phyloP scores from a whole-genome alignment of 2,797 vertebrate species.

The Rhodeus uyekii region DNA sequence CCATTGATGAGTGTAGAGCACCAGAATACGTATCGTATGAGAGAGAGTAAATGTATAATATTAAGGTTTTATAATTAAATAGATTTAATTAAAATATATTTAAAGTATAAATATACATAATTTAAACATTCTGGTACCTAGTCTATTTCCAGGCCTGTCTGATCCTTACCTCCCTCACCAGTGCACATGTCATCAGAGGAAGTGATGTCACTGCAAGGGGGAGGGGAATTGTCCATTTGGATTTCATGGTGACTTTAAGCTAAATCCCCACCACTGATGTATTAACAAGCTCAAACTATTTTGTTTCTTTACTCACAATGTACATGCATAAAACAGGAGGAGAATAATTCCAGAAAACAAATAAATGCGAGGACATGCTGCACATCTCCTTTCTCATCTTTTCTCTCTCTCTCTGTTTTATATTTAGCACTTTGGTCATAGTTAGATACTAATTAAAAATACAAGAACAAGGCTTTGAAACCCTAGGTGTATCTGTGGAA shows the following conservation, averaged over 20 bases:
- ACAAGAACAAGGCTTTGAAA: slow-evolving; percentile 6
- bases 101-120: no score
- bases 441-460: slow-evolving; percentile 33
- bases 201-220: background rate
- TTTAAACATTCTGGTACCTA: no score
- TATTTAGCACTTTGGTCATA: slow-evolving; percentile 32
- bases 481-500: background rate
- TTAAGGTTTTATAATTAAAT: no score
- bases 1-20: no score
- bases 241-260: background rate
- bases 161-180: no score
- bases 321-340: slow-evolving; percentile 10
- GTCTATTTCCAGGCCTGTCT: no score
- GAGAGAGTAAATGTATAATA: no score
- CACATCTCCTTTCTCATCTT: slow-evolving; percentile 27
- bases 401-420: slow-evolving; percentile 5
- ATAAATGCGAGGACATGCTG: slow-evolving; percentile 20
- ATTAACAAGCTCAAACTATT: background rate
- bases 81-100: no score
- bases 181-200: background rate
- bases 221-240: background rate
- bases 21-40: no score
- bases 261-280: background rate
- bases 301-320: background rate
- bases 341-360: slow-evolving; percentile 40